Percentiles rank a stretch among this genome's conserved stretches.
Conservation (phyloP, 2,888 invertebrate species). For the Limulus polyphemus region DNA sequence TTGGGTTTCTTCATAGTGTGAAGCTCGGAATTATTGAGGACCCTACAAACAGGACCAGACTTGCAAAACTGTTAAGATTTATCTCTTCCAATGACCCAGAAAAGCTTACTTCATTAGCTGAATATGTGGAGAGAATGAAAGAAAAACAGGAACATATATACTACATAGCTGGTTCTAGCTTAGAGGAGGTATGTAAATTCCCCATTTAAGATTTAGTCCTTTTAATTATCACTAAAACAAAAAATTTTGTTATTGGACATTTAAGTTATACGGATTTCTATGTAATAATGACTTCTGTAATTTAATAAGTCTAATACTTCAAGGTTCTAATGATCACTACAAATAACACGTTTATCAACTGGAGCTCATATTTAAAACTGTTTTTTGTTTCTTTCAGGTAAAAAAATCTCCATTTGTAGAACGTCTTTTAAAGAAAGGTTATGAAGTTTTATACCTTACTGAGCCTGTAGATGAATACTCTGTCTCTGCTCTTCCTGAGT, state of each 20-base stretch:
- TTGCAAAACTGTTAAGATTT: conserved; percentile 89
- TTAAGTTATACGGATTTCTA: no score
- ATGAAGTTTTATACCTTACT: conserved; percentile 82
- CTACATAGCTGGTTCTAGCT: conserved; percentile 83
- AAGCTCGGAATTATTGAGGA: conserved; percentile 97
- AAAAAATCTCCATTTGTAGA: conserved; percentile 91
- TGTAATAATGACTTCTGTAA: no score
- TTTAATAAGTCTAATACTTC: no score
- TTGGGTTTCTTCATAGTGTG: conserved; percentile 44
- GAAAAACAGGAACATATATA: conserved; percentile 86
- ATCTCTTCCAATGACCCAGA: conserved; percentile 56
- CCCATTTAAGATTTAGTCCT: neutral
- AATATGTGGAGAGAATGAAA: conserved; percentile 92
- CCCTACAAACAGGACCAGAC: conserved; percentile 83
- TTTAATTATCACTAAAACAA: neutral
- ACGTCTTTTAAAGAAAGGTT: conserved; percentile 77
- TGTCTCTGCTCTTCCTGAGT: conserved; percentile 90
- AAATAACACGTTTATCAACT: no score
- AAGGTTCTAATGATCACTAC: no score
- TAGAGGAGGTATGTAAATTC: conserved; percentile 49
- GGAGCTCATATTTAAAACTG: no score
- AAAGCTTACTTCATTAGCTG: conserved; percentile 56
- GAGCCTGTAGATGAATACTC: conserved; percentile 99
- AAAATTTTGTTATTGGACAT: no score
- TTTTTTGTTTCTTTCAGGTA: conserved; percentile 45